Conservation (phyloP, 1,140 invertebrate genomes). For the Schlechtendalia chinensis region DNA sequence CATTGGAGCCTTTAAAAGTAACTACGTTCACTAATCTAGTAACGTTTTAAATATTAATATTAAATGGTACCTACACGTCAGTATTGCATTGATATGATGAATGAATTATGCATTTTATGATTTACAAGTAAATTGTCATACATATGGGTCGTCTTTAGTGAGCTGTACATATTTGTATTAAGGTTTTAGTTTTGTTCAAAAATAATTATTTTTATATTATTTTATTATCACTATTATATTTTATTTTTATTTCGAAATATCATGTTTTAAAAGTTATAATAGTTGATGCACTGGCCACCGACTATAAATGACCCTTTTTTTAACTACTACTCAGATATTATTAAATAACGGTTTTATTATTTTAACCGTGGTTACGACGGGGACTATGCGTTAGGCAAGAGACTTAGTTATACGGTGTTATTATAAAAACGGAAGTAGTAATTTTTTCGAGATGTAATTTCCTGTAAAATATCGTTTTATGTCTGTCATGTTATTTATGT, state of each 20-base stretch:
- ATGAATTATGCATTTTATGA: slow-evolving; percentile 12
- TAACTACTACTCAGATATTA: neutral
- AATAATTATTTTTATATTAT: neutral
- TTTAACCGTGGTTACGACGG: too few species aligned
- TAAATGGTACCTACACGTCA: neutral
- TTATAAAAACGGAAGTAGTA: slow-evolving; percentile 9
- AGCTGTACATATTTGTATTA: neutral
- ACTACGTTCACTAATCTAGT: neutral
- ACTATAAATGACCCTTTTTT: neutral
- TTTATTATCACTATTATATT: too few species aligned
- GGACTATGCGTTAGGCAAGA: neutral
- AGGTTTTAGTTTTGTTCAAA: neutral
- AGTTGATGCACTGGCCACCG: neutral
- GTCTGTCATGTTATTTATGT: neutral
- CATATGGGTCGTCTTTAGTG: neutral
- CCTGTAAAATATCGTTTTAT: neutral
- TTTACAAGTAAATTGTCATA: slow-evolving; percentile 1
- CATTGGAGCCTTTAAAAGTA: slow-evolving; percentile 20
- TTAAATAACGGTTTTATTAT: neutral
- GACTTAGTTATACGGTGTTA: neutral
- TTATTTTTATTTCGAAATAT: slow-evolving; percentile 1
- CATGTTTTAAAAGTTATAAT: neutral
- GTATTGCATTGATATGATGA: neutral
- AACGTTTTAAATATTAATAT: slow-evolving; percentile 28
- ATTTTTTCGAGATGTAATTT: neutral